Base-by-base conservation (phyloP, 2,113 vertebrate genomes). In the Muntiacus muntjak region DNA sequence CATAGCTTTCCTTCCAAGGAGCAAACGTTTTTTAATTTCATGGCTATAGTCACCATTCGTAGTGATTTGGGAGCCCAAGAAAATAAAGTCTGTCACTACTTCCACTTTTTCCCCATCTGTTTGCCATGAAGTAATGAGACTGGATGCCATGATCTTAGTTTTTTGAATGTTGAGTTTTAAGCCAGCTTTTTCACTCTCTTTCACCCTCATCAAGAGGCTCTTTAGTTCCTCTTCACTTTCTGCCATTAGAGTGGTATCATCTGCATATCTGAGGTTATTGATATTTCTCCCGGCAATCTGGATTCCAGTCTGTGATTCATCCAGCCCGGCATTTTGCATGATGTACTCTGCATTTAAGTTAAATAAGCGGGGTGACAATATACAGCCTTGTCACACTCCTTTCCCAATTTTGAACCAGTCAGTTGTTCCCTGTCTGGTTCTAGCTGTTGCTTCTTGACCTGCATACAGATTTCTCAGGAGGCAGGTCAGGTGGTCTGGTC, bases 41-140 rank as follows among this genome's bases (percentile, higher is more conserved):
- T 0, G 0, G 21, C 36, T 74, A 13, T 23, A 25, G 36, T 74
- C 21, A 74, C n/a, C 64, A 36, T 36, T 71, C 0, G 0, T 11
- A 74, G 36, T 74, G 21, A 43, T 74, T 74, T 74, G n/a, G 71
- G 36, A 74, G 36, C 21, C 71, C 36, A 43, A 74, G 71, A 74
- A 43, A 74, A 74, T 43, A 25, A 74, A 74, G 64, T 74, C 71
- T 25, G 71, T 13, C 36, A 40, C 71, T 74, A 6, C 21, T 74
- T 74, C 36, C 36, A 74, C 21, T 74, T 40, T 74, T 43, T 6
- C 36, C 71, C 71, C 36, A 12, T 43, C n/a, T 25, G 40, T 74
- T 74, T 74, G 36, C 36, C 71, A 25, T 74, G 71, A 74, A 43
- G 2, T 74, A 11, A 74, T 43, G n/a, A 21, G 71, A 74, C 36